phyloP scores from a whole-genome alignment of 2,113 vertebrate species.

The Synchiropus splendidus region DNA sequence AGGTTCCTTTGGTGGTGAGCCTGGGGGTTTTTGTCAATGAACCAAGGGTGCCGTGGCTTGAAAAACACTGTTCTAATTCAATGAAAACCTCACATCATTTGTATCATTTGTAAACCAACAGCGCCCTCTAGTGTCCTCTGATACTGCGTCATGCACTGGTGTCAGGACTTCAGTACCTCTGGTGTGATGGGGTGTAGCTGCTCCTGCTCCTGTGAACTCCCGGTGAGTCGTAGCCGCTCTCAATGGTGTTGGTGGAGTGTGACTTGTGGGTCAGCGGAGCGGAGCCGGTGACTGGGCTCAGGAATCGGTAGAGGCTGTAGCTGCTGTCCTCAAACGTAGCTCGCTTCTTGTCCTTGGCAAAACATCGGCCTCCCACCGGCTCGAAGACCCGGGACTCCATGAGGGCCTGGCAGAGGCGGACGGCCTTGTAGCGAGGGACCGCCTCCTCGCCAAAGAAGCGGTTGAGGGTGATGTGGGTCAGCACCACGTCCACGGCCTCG shows the following conservation, averaged over 20 bases:
- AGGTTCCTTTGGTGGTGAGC: too few relatives aligned
- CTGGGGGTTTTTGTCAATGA: too few relatives aligned
- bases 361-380: constrained; percentile 79
- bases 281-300: constrained; percentile 31
- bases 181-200: constrained; percentile 19
- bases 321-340: constrained; percentile 86
- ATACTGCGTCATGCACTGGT: too few relatives aligned
- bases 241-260: constrained; percentile 41
- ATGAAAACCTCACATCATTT: too few relatives aligned
- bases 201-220: constrained; percentile 48
- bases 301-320: constrained; percentile 87
- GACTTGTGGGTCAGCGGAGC: constrained; percentile 29
- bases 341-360: constrained; percentile 83
- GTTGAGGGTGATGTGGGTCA: constrained; percentile 84
- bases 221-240: constrained; percentile 63
- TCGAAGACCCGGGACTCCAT: constrained; percentile 96
- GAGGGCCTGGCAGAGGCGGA: constrained; percentile 86
- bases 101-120: too few relatives aligned
- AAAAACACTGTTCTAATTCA: too few relatives aligned
- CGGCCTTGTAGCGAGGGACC: constrained; percentile 86
- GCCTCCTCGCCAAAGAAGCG: constrained; percentile 84
- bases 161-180: constrained; percentile 43
- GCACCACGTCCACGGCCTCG: constrained; percentile 84
- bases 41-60: too few relatives aligned
- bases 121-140: too few relatives aligned